Evolutionary conservation across 2,888 invertebrate genomes (phyloP).

Genomic region (Lacanobia oleracea): DNA sequence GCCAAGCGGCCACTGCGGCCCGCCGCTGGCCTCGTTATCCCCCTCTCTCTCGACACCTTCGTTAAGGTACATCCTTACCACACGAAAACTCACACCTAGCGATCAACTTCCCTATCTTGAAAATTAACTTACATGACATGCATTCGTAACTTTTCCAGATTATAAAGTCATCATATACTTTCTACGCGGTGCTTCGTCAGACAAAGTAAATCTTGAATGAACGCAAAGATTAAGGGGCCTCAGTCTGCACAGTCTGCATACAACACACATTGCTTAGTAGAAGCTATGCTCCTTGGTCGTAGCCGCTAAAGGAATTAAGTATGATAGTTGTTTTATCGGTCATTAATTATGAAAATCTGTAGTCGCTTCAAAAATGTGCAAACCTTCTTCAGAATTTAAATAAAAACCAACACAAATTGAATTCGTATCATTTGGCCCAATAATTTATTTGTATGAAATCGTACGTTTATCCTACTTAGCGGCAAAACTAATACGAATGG

Average conservation of each 20-base stretch:
- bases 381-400: background rate
- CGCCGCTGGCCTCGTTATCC: conserved; percentile 85
- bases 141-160: conserved; percentile 76
- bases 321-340: background rate
- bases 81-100: background rate
- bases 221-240: background rate
- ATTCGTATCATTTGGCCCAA: background rate
- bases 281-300: background rate
- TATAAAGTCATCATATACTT: conserved; percentile 85
- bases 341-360: background rate
- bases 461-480: background rate
- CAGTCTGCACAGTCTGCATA: too few relatives aligned
- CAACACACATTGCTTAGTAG: background rate
- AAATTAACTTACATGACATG: background rate
- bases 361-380: background rate
- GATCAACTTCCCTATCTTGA: background rate
- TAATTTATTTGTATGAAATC: background rate
- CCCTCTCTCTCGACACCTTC: conserved; percentile 88
- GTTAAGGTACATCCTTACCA: conserved; percentile 76
- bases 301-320: background rate
- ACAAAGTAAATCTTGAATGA: conserved; percentile 72
- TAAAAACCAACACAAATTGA: too few relatives aligned
- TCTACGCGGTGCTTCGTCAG: conserved; percentile 85
- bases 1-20: conserved; percentile 86
- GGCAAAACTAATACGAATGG: background rate